Conservation (phyloP, 2,797 vertebrate species). For the Hippoglossus hippoglossus region DNA sequence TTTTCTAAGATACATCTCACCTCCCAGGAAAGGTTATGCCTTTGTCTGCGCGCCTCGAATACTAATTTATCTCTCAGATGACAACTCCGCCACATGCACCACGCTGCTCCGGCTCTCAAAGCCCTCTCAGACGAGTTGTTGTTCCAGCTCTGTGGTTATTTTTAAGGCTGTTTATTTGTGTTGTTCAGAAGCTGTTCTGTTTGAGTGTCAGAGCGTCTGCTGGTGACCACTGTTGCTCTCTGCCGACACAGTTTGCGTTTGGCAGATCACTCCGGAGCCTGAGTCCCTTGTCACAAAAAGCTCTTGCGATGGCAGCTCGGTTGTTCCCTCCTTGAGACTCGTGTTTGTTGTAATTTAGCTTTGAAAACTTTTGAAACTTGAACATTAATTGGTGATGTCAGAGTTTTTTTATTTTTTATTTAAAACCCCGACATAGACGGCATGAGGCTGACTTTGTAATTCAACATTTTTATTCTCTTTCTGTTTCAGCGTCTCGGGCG, state of each 20-base stretch:
- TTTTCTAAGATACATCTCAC: not conserved
- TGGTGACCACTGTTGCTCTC: constrained; percentile 18
- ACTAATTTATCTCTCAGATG: constrained; percentile 7
- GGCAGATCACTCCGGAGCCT: constrained; percentile 26
- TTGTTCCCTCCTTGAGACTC: constrained; percentile 19
- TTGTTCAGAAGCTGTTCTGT: constrained; percentile 15
- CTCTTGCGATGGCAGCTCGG: constrained; percentile 15
- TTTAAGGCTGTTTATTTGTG: not conserved
- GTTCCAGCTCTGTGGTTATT: constrained; percentile 13
- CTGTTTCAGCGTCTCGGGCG: constrained; percentile 29
- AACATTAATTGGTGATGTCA: constrained; percentile 44
- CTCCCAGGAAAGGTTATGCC: not conserved
- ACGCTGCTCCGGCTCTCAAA: not conserved
- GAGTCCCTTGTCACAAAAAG: constrained; percentile 16
- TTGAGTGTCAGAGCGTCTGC: constrained; percentile 19
- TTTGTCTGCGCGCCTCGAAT: constrained; percentile 3
- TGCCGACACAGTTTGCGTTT: constrained; percentile 29
- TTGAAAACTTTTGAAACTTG: constrained; percentile 38
- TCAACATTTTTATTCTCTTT: constrained; percentile 50
- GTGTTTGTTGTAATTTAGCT: constrained; percentile 44
- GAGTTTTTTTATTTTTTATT: constrained; percentile 1
- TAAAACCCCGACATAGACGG: constrained; percentile 21
- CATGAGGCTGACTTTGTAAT: constrained; percentile 32
- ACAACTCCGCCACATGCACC: not conserved
- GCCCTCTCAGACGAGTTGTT: not conserved